Percentiles rank a stretch among this genome's conserved stretches.
phyloP scores from a whole-genome alignment of 2,113 vertebrate genomes.

The Cairina moschata region DNA sequence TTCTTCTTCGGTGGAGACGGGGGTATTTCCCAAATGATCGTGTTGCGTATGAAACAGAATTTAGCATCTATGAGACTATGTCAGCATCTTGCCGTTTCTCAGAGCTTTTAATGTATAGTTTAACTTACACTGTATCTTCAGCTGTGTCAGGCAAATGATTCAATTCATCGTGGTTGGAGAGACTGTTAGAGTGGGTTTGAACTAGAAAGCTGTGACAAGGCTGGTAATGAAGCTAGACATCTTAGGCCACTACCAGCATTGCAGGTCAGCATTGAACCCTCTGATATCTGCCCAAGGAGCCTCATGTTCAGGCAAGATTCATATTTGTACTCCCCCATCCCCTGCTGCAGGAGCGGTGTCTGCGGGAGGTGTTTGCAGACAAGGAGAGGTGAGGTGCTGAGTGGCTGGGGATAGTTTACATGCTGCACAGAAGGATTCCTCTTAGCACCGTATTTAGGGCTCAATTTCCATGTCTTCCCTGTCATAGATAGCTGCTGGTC shows the following conservation, averaged over 20 bases:
- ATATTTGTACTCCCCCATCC: background rate
- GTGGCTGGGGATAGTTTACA: background rate
- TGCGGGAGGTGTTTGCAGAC: background rate
- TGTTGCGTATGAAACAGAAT: background rate
- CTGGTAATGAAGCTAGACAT: background rate
- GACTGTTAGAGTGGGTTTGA: background rate
- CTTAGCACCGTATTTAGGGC: background rate
- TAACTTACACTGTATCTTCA: background rate
- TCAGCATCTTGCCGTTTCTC: background rate
- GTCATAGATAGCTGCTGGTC: background rate
- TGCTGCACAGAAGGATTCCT: background rate
- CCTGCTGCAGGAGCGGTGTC: accelerated
- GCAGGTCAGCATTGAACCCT: background rate
- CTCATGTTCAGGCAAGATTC: background rate
- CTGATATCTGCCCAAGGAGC: background rate
- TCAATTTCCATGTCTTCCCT: background rate
- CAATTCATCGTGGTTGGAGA: background rate
- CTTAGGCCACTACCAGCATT: background rate
- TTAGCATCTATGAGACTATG: background rate
- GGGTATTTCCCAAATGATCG: background rate
- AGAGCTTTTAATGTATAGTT: background rate
- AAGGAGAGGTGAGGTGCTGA: background rate
- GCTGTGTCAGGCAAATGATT: background rate
- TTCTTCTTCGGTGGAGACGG: background rate
- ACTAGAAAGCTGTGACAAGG: background rate